Base-by-base conservation (phyloP, 2,113 vertebrate genomes). In the Acinonyx jubatus region DNA sequence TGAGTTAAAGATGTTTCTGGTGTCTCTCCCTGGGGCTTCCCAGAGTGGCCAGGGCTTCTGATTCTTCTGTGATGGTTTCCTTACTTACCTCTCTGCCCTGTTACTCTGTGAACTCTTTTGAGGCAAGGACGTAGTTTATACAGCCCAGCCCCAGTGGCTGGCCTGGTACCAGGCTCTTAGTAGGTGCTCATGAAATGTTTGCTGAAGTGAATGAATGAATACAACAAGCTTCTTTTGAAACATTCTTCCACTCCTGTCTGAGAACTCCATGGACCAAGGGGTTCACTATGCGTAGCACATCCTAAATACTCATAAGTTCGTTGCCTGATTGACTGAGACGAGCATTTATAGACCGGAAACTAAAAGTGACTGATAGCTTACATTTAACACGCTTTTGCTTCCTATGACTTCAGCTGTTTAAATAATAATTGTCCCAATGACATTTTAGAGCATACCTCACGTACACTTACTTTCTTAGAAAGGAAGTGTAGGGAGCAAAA, bases 391-490 rank as follows among this genome's bases (percentile, higher is more conserved):
- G 8, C 3, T 71, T 86, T 96, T 57, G 3, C 11, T 87, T 87
- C 63, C 36, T 38, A 4, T 83, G 88, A 48, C 63, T 41, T 91
- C 50, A 65, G 57, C 19, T 84, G 88, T n/a, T 29, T 31, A 87
- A 61, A 78, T 66, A 48, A 33, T 31, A 91, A 50, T 76, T 66
- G 18, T 57, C n/a, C 31, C 76, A 33, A 85, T 90, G 90, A 13
- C 38, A 86, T 74, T 68, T 89, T 57, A 61, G 97, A 90, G 57
- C 88, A 95, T 92, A 91, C 29, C 52, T 97, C 61, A 92, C 66
- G 36, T 96, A 95, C 73, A 68, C 61, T 95, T 93, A 95, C 15
- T 61, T 65, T 98, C 92, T 91, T 89, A 96, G 84, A 95, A 89
- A 97, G 76, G 87, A 97, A 65, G 69, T 15, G 4, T 33, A 71